These are phyloP conservation scores for Gonatopus flavifemur DNA, from an alignment of 1,140 invertebrate genomes.

Conservation along the genomic window DNA sequence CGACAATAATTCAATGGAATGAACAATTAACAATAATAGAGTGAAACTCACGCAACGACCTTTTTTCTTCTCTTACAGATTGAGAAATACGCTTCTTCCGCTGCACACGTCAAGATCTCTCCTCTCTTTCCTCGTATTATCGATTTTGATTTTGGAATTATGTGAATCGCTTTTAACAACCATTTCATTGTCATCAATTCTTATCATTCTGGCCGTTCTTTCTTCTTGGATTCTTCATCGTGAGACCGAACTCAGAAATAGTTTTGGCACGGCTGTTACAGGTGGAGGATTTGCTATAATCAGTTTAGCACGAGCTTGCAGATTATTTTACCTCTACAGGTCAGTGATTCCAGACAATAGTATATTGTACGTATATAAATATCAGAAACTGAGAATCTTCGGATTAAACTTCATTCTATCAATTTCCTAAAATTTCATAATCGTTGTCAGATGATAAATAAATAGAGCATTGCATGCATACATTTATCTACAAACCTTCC, in stretches of 20 bases:
- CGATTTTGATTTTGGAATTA: conserved; percentile 27
- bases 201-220: conserved; percentile 23
- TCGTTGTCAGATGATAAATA: conserved; percentile 7
- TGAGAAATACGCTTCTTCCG: conserved; percentile 23
- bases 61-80: conserved; percentile 17
- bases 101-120: conserved; percentile 30
- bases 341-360: conserved; percentile 3
- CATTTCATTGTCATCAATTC: conserved; percentile 20
- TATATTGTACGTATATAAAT: background rate
- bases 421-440: background rate
- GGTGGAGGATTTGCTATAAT: conserved; percentile 32
- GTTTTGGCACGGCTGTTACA: conserved; percentile 24
- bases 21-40: no score
- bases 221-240: conserved; percentile 38
- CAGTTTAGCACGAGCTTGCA: conserved; percentile 31
- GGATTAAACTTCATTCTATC: no score
- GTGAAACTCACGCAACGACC: no score
- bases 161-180: conserved; percentile 33
- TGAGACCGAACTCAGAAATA: conserved; percentile 30
- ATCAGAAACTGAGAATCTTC: no score
- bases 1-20: no score
- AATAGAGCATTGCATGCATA: no score
- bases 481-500: no score
- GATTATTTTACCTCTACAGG: conserved; percentile 30
- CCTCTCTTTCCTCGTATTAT: conserved; percentile 25